A percentile compares a stretch with the other conserved stretches of the same genome.
These are phyloP conservation scores for Romanomermis culicivorax DNA, from an alignment of 2,888 invertebrate genomes.

Conservation along the genomic window DNA sequence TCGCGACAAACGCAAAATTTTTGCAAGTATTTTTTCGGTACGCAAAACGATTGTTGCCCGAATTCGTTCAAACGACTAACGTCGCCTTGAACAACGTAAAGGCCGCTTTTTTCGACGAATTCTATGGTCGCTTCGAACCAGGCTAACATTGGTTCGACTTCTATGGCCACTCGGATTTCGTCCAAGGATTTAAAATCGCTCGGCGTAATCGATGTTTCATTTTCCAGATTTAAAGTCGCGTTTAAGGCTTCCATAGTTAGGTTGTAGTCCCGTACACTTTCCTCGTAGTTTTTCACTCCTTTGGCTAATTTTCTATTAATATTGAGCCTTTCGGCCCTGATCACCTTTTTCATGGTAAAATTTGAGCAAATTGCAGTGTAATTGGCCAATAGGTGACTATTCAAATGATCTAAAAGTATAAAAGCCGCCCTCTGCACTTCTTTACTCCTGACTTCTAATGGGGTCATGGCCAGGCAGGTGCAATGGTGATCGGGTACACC, in stretches of 20 bases:
- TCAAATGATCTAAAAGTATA: background rate
- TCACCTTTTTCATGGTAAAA: background rate
- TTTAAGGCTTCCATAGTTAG: too few species aligned
- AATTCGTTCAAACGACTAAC: background rate
- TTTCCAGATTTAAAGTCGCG: too few species aligned
- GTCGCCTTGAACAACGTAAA: background rate
- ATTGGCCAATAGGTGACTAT: background rate
- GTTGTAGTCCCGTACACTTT: too few species aligned
- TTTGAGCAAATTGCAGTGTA: background rate
- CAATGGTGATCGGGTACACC: slow-evolving; percentile 9
- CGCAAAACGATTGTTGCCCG: background rate
- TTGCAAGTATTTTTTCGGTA: background rate
- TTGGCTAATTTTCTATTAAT: background rate
- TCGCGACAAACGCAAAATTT: background rate
- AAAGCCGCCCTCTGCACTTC: background rate
- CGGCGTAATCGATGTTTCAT: too few species aligned
- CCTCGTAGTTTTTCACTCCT: background rate
- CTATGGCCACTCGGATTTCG: background rate
- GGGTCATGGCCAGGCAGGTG: slow-evolving; percentile 5
- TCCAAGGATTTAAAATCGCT: too few species aligned
- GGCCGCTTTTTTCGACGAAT: background rate
- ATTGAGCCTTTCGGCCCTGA: background rate
- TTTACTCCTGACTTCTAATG: background rate
- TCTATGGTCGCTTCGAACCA: background rate
- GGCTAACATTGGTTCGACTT: background rate